A percentile compares a stretch with the other conserved stretches of the same genome.
These are phyloP conservation scores for Xiphias gladius DNA, from an alignment of 2,113 vertebrate species.

Conservation along the genomic window DNA sequence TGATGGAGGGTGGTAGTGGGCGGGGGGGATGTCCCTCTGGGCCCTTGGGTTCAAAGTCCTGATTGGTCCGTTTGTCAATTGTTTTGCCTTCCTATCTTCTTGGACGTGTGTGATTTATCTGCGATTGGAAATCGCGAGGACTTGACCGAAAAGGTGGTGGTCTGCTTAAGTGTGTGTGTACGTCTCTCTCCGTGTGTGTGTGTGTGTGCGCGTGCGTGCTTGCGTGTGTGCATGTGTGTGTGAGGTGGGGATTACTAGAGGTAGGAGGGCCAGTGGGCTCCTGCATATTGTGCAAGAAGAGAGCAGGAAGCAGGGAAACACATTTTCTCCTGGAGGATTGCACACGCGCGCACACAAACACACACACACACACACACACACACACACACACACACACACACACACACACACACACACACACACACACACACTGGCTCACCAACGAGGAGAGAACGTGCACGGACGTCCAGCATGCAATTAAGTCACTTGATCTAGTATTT, in stretches of 20 bases:
- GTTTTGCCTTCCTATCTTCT: slow-evolving; percentile 59
- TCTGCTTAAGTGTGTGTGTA: neutral
- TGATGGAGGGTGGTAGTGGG: slow-evolving; percentile 31
- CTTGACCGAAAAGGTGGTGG: slow-evolving; percentile 64
- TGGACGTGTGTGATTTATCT: slow-evolving; percentile 87
- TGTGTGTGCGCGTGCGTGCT: neutral
- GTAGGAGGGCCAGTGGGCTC: slow-evolving; percentile 64
- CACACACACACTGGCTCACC: neutral
- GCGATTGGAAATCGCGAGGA: slow-evolving; percentile 83
- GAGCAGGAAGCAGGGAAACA: slow-evolving; percentile 13
- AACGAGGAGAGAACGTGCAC: slow-evolving; percentile 3
- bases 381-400: neutral
- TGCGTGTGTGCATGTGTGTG: neutral
- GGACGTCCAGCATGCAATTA: slow-evolving; percentile 34
- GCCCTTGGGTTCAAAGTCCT: slow-evolving; percentile 49
- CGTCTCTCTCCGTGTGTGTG: slow-evolving; percentile 1
- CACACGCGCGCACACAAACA: neutral
- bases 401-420: neutral
- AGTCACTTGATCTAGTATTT: slow-evolving; percentile 12
- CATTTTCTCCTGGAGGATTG: slow-evolving; percentile 39
- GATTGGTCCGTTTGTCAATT: slow-evolving; percentile 81
- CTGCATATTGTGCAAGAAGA: slow-evolving; percentile 47
- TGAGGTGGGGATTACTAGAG: slow-evolving; percentile 37
- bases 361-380: slow-evolving; percentile 17
- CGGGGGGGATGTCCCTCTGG: slow-evolving; percentile 31